Evolutionary conservation across 2,888 invertebrate species (phyloP).

Genomic region (Drosophila kuntzei): DNA sequence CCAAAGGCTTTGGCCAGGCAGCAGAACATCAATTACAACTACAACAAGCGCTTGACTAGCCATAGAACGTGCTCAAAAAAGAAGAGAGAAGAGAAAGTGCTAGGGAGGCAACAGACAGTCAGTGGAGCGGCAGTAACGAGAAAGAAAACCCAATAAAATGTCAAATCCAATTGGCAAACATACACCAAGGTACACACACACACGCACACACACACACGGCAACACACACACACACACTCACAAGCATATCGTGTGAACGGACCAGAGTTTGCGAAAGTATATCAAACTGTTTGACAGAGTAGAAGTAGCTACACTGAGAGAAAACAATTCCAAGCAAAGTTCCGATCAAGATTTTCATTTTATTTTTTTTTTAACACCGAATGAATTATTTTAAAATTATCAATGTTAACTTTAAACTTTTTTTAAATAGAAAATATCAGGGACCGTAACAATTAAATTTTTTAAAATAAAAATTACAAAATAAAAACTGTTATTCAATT

Average conservation of each 20-base stretch:
- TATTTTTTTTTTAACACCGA: too few species aligned
- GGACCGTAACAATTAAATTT: too few species aligned
- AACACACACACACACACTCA: conserved; percentile 6
- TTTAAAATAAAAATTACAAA: too few species aligned
- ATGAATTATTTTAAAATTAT: too few species aligned
- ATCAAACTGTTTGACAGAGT: conserved; percentile 73
- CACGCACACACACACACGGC: neutral
- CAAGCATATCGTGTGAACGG: conserved; percentile 37
- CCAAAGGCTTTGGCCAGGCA: conserved; percentile 60
- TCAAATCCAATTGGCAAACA: conserved; percentile 81
- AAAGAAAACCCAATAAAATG: conserved; percentile 81
- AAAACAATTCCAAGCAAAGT: neutral
- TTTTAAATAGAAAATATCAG: too few species aligned
- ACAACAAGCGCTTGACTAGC: conserved; percentile 39
- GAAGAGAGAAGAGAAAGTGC: neutral
- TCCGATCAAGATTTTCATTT: neutral
- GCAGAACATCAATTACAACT: conserved; percentile 73
- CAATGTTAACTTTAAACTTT: too few species aligned
- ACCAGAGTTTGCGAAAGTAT: conserved; percentile 69
- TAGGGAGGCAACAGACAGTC: conserved; percentile 38
- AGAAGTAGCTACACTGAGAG: conserved; percentile 20
- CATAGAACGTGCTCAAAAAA: conserved; percentile 8
- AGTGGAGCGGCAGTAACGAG: conserved; percentile 76
- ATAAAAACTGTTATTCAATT: too few species aligned
- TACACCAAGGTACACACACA: conserved; percentile 34